Evolutionary conservation across 2,797 vertebrate species (phyloP), one percentile per base, ranked within the genome.

Genomic region (Anguilla pacifica): DNA sequence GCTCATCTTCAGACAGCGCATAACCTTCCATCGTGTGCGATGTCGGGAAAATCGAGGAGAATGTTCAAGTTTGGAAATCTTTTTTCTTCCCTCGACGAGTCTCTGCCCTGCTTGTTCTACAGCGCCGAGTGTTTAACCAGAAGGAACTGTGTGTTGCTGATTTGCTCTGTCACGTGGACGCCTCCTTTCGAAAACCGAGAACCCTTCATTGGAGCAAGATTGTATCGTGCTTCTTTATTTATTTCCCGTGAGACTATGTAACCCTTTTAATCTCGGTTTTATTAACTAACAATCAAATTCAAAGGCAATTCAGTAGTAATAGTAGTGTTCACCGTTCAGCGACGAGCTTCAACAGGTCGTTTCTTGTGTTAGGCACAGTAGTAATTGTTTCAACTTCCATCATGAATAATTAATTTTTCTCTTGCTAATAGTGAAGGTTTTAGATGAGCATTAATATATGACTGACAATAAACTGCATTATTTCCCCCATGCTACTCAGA

Each of bases 1-100:
- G 94, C 94, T 97, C 97, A 86, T 98, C 98, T 94, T 98, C 97
- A 88, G 96, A 97, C 92, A 97, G 96, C 95, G 96, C 96, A 93
- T 93, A 97, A 93, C 97, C 97, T 92, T 97, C 97, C 98, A 98
- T 99, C 95, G 94, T 96, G 93, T 46, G 95, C 87, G 88, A 87
- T 88, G 91, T 92, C 90, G 93, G 88, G 77, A 90, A 72, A 59
- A 88, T 83, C 74, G 89, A 85, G 81, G 79, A 53, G 55, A 84
- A 84, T 83, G 46, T 72, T n/a, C 49, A 49, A 67, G 39, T 86
- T 51, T 17, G 77, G 84, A 86, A 86, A 85, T 46, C 70, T 57
- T 85, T 25, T 39, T 89, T 89, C 90, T 91, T 92, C 88, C 92
- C 90, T 87, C 89, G 92, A 77, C 87, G 93, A 85, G 88, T 89